These are phyloP conservation scores for Loriculus beryllinus DNA, from an alignment of 2,797 vertebrate species.

Conservation along the genomic window DNA sequence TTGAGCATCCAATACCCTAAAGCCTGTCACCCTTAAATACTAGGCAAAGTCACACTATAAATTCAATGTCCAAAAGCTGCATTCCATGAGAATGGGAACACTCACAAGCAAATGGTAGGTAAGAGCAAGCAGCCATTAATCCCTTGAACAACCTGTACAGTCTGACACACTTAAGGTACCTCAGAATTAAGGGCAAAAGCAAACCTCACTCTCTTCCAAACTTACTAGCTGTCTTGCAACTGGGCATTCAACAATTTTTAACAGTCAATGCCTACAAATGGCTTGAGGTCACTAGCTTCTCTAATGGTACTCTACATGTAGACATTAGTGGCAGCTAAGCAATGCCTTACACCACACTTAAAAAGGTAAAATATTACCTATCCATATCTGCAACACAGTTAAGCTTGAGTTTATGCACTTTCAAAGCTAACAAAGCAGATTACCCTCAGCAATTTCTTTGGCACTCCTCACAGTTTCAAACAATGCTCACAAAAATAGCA, in stretches of 20 bases:
- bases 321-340: not conserved
- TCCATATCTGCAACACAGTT: rapidly evolving
- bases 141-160: not conserved
- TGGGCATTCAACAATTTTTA: not conserved
- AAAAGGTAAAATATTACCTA: not conserved
- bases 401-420: not conserved
- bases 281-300: not conserved
- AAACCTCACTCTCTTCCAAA: not conserved
- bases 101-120: rapidly evolving
- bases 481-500: not conserved
- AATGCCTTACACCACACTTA: not conserved
- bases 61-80: not conserved
- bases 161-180: not conserved
- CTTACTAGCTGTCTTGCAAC: not conserved
- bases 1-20: not conserved
- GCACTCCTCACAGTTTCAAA: not conserved
- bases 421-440: not conserved
- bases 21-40: not conserved
- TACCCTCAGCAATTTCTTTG: not conserved
- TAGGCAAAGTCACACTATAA: not conserved
- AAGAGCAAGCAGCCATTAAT: not conserved
- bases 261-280: not conserved
- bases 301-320: not conserved
- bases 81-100: not conserved
- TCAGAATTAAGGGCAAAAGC: not conserved